These are phyloP conservation scores for Enteromius afrohamiltoni DNA, from an alignment of 2,797 vertebrate species.

Conservation along the genomic window DNA sequence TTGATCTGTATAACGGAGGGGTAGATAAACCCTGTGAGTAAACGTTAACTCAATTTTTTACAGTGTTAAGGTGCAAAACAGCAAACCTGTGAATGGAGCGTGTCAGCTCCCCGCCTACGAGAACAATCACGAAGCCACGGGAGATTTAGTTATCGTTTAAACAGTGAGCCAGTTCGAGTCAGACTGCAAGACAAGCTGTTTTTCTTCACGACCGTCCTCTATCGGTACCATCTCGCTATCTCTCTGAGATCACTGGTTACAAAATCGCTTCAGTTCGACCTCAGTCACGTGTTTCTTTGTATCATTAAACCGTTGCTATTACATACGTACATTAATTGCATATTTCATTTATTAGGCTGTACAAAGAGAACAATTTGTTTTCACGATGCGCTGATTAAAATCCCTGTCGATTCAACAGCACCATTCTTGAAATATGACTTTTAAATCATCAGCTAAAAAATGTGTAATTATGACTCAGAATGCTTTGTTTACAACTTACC, in stretches of 20 bases:
- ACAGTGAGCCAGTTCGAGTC: neutral
- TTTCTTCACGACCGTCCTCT: constrained; percentile 50
- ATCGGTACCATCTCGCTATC: constrained; percentile 51
- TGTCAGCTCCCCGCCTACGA: neutral
- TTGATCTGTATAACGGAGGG: constrained; percentile 9
- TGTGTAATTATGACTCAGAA: neutral
- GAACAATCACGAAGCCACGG: constrained; percentile 15
- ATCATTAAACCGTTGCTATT: constrained; percentile 20
- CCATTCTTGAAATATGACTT: neutral
- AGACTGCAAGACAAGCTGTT: constrained; percentile 8
- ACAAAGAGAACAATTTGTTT: neutral
- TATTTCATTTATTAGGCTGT: neutral
- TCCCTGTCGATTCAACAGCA: neutral
- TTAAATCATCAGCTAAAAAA: neutral
- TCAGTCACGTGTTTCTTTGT: constrained; percentile 29
- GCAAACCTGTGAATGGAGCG: constrained; percentile 52
- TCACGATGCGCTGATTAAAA: too few relatives aligned
- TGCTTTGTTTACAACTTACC: neutral
- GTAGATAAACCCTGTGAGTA: constrained; percentile 24
- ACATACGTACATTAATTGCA: neutral
- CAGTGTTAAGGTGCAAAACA: neutral
- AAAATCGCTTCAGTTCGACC: constrained; percentile 44
- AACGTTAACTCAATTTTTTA: constrained; percentile 13
- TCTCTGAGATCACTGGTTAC: constrained; percentile 52
- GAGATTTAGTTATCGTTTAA: constrained; percentile 3